A percentile compares a stretch with the other conserved stretches of the same genome.
Evolutionary conservation across 2,888 invertebrate species (phyloP).

Genomic region (Loripinus fragilis): DNA sequence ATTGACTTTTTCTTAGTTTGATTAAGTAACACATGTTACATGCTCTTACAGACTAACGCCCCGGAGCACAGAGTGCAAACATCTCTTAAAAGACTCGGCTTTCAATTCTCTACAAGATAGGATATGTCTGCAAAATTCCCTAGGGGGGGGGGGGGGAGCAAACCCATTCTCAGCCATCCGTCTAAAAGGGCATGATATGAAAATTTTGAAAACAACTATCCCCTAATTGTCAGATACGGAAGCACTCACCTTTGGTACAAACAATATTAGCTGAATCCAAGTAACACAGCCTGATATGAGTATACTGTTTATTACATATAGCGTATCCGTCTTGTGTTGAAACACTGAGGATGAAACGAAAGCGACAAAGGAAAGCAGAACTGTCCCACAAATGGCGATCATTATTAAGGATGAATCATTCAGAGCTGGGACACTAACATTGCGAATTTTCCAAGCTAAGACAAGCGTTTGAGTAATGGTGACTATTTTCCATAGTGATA

Average conservation of each 20-base stretch:
- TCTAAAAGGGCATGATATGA: too few relatives aligned
- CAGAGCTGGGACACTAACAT: conserved; percentile 71
- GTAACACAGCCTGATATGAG: conserved; percentile 62
- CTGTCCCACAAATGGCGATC: conserved; percentile 62
- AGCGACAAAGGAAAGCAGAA: conserved; percentile 61
- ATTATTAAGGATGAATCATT: conserved; percentile 72
- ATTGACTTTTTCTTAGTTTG: too few relatives aligned
- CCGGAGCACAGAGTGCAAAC: too few relatives aligned
- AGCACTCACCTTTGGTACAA: conserved; percentile 75
- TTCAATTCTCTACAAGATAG: too few relatives aligned
- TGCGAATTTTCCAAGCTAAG: conserved; percentile 75
- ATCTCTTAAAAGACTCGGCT: too few relatives aligned
- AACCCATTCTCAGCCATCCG: too few relatives aligned
- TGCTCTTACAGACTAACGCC: too few relatives aligned
- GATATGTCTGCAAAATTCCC: too few relatives aligned
- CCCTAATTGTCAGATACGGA: too few relatives aligned
- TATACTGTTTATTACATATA: conserved; percentile 62
- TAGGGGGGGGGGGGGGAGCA: too few relatives aligned
- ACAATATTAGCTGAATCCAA: conserved; percentile 66
- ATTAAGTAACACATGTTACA: too few relatives aligned
- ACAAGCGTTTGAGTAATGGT: conserved; percentile 68
- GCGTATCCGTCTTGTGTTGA: conserved; percentile 60
- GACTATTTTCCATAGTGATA: conserved; percentile 69
- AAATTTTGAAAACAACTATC: too few relatives aligned
- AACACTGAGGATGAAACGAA: conserved; percentile 61